phyloP scores from a whole-genome alignment of 2,888 invertebrate genomes.

The Gortyna flavago region DNA sequence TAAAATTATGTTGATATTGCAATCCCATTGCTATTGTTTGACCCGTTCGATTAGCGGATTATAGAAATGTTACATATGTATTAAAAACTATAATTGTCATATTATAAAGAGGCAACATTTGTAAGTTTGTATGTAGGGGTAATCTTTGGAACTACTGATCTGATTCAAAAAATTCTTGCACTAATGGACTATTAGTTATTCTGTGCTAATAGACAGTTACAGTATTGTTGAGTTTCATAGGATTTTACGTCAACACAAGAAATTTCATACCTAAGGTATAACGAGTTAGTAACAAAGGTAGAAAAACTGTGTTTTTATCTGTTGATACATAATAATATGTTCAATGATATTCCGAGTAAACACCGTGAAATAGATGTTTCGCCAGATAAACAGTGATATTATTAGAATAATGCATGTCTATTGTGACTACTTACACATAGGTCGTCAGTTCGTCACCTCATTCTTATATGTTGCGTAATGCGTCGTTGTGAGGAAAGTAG shows the following conservation, averaged over 20 bases:
- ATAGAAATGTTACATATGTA: too few relatives aligned
- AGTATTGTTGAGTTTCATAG: neutral
- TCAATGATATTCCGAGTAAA: constrained; percentile 2
- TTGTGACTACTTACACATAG: constrained; percentile 71
- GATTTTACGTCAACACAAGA: too few relatives aligned
- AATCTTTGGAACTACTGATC: neutral
- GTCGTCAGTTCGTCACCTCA: constrained; percentile 62
- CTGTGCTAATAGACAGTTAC: too few relatives aligned
- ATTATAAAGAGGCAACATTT: too few relatives aligned
- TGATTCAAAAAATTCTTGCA: neutral
- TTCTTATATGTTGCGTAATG: constrained; percentile 62
- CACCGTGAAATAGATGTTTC: constrained; percentile 49
- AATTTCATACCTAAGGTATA: too few relatives aligned
- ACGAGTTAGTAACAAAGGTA: neutral
- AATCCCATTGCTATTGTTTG: neutral
- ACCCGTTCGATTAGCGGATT: too few relatives aligned
- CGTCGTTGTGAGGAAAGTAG: constrained; percentile 42
- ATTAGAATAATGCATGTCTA: constrained; percentile 76
- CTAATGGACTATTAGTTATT: too few relatives aligned
- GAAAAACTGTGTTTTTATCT: constrained; percentile 7
- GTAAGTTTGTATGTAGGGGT: neutral
- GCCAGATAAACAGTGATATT: constrained; percentile 73
- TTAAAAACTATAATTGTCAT: too few relatives aligned
- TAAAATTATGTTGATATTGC: neutral
- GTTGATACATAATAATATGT: neutral